Evolutionary conservation across 2,888 invertebrate genomes (phyloP).

Genomic region (Caenorhabditis parvicauda): DNA sequence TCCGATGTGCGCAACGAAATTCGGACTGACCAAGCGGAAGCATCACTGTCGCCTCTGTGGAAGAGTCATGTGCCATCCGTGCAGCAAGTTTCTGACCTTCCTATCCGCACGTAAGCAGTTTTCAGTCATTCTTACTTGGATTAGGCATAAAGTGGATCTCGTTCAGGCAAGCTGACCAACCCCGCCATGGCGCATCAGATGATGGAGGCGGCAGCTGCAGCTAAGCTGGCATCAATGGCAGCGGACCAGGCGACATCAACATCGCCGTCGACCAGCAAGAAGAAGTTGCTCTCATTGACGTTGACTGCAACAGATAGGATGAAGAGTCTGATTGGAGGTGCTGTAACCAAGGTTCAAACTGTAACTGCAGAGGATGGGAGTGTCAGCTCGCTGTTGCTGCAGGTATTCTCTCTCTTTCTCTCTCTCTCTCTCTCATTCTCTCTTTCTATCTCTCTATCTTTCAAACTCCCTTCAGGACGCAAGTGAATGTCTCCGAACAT

Average conservation of each 20-base stretch:
- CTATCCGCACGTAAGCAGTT: constrained; percentile 50
- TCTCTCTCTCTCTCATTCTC: neutral
- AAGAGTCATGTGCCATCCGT: constrained; percentile 52
- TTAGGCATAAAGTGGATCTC: neutral
- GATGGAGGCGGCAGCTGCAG: neutral
- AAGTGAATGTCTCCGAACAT: constrained; percentile 67
- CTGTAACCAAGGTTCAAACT: constrained; percentile 22
- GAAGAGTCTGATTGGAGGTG: constrained; percentile 31
- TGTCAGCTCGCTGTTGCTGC: constrained; percentile 66
- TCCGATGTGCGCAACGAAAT: constrained; percentile 84
- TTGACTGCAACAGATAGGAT: constrained; percentile 32
- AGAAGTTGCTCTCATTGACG: constrained; percentile 21
- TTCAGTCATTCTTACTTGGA: constrained; percentile 10
- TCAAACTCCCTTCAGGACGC: constrained; percentile 69
- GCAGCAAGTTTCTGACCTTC: constrained; percentile 59
- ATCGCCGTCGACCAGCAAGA: constrained; percentile 6
- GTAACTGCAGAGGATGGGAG: constrained; percentile 61
- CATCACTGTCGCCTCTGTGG: constrained; percentile 88
- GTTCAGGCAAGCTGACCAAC: constrained; percentile 69
- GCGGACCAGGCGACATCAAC: neutral
- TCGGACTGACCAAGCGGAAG: constrained; percentile 77
- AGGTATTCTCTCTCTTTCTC: too few relatives aligned
- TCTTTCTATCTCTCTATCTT: too few relatives aligned
- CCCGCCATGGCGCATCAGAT: constrained; percentile 64
- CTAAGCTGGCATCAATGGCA: neutral